Base-by-base conservation (phyloP, 1,140 invertebrate species). In the Penaeus vannamei region DNA sequence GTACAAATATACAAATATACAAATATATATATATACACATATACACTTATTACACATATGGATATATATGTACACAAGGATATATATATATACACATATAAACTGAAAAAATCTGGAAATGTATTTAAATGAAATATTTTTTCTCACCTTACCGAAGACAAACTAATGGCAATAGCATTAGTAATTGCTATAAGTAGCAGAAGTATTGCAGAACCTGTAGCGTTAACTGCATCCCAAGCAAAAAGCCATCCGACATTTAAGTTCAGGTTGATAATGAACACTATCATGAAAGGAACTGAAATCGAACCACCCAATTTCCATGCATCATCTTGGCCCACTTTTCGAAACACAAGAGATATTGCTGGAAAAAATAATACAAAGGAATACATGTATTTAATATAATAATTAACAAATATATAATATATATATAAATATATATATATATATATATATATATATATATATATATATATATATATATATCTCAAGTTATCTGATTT, bases 231-330 rank as follows among this genome's bases (percentile, higher is more conserved):
- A 76, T 87, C 85, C 85, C 72, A 80, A 32, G 76, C 85, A 64
- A 80, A 87, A 17, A 87, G 85, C 85, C 85, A 87, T 61, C 85
- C 76, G 0, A 86, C 72, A 22, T 64, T 86, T 19, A 86, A 62
- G 72, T 60, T 79, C 19, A 86, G 59, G 19, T 80, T 86, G 46
- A 86, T 26, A 59, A 42, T n/a, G 32, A 86, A 29, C n/a, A 62
- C 32, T 7, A 86, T 22, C 19, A 86, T 59, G 76, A 80, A 85
- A 19, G 69, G 62, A 60, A 22, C 26, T 26, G 69, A 53, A 2
- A 86, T 32, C 10, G 85, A 72, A 20, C 85, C 85, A 4, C 85
- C 85, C 0, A 62, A 26, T 42, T 62, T 32, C 85, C 85, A 86
- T 7, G 76, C 60, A n/a, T 60, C 32, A 29, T 79, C 85, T 3